phyloP scores from a whole-genome alignment of 2,113 vertebrate species.

The Pyrgilauda ruficollis region DNA sequence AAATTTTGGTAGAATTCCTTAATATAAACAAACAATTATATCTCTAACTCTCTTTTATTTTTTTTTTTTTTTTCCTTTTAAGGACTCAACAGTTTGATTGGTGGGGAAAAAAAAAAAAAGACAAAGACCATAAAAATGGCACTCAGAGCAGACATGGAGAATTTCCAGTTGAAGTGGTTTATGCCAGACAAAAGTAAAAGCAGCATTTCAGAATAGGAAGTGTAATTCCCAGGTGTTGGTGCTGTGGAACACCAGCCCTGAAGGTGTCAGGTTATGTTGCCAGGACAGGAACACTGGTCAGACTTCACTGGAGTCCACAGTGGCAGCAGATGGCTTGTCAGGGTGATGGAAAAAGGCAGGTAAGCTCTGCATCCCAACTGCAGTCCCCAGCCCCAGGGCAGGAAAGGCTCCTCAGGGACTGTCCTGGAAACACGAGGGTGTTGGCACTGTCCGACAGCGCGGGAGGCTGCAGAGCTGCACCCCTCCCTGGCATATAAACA shows the following conservation, averaged over 20 bases:
- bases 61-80: neutral
- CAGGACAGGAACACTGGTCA: neutral
- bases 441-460: fast-evolving
- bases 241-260: fast-evolving
- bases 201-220: neutral
- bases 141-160: neutral
- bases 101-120: neutral
- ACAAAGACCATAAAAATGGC: neutral
- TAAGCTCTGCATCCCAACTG: fast-evolving
- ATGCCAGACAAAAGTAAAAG: neutral
- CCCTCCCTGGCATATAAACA: fast-evolving
- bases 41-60: neutral
- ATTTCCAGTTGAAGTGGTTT: neutral
- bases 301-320: neutral
- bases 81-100: neutral
- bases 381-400: neutral
- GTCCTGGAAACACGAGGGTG: neutral
- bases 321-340: neutral
- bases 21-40: neutral
- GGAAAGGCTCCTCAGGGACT: neutral
- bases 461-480: neutral
- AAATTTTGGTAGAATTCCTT: neutral
- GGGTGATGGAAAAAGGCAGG: neutral
- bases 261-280: neutral
- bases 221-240: neutral